Evolutionary conservation across 2,797 vertebrate species (phyloP).

Genomic region (Gallinago nigripennis): DNA sequence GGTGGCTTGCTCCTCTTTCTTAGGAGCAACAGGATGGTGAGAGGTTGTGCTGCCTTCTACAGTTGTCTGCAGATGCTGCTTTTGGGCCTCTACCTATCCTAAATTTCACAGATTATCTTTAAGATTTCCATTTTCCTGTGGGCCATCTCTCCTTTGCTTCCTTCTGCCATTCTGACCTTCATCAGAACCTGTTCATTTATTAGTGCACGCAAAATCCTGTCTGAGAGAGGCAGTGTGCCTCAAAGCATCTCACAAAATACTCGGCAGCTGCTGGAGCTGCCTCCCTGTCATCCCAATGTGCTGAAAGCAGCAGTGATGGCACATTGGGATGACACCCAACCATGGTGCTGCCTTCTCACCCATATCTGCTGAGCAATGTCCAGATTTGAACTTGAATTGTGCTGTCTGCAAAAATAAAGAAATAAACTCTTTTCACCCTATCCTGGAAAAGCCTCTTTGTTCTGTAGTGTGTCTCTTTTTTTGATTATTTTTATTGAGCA

Average conservation of each 20-base stretch:
- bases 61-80: not conserved
- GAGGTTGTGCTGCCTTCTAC: not conserved
- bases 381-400: conserved; percentile 35
- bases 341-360: not conserved
- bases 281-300: not conserved
- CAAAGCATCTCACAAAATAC: not conserved
- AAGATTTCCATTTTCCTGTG: not conserved
- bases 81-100: not conserved
- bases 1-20: not conserved
- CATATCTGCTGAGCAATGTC: not conserved
- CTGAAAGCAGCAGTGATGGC: not conserved
- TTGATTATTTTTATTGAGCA: not conserved
- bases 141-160: not conserved
- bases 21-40: not conserved
- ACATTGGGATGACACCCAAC: not conserved
- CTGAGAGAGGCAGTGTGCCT: not conserved
- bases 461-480: not conserved
- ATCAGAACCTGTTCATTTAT: not conserved
- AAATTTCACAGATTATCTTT: not conserved
- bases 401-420: conserved; percentile 37
- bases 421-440: conserved; percentile 37
- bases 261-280: not conserved
- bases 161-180: not conserved
- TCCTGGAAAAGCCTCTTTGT: not conserved
- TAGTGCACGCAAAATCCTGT: not conserved